Evolutionary conservation across 1,140 invertebrate genomes (phyloP).

Genomic region (Magallana ariakensis): DNA sequence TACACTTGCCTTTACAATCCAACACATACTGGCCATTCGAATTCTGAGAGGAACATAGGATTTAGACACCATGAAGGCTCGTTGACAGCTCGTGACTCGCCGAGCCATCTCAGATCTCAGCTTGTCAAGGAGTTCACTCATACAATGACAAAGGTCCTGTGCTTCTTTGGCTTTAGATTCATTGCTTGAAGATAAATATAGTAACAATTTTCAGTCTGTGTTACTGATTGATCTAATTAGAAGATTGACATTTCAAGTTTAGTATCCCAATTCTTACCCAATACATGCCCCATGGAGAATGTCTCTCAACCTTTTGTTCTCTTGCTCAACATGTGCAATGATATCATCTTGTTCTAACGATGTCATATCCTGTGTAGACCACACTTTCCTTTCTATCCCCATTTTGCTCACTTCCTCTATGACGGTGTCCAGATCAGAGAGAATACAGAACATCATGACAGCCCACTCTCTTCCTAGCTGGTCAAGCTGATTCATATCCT

Average conservation of each 20-base stretch:
- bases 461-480: slow-evolving; percentile 65
- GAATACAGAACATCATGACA: slow-evolving; percentile 56
- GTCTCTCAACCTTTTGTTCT: slow-evolving; percentile 45
- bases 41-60: slow-evolving; percentile 47
- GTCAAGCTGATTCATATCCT: slow-evolving; percentile 58
- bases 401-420: slow-evolving; percentile 38
- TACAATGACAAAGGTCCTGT: slow-evolving; percentile 14
- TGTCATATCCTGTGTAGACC: slow-evolving; percentile 43
- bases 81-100: neutral
- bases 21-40: slow-evolving; percentile 52
- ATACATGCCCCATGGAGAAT: slow-evolving; percentile 53
- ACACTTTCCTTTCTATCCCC: slow-evolving; percentile 47
- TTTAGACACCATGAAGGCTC: slow-evolving; percentile 24
- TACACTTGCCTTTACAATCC: slow-evolving; percentile 57
- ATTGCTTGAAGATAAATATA: neutral
- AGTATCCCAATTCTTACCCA: slow-evolving; percentile 45
- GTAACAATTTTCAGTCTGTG: no score
- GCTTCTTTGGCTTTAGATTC: neutral
- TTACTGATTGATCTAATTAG: no score
- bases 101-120: slow-evolving; percentile 12
- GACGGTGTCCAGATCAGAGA: slow-evolving; percentile 58
- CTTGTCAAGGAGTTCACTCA: slow-evolving; percentile 22
- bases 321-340: slow-evolving; percentile 46
- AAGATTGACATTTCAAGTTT: no score
- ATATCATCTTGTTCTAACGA: slow-evolving; percentile 47